Percentiles rank a stretch among this genome's conserved stretches.
phyloP scores from a whole-genome alignment of 2,113 vertebrate genomes.

The Perca schrenkii region DNA sequence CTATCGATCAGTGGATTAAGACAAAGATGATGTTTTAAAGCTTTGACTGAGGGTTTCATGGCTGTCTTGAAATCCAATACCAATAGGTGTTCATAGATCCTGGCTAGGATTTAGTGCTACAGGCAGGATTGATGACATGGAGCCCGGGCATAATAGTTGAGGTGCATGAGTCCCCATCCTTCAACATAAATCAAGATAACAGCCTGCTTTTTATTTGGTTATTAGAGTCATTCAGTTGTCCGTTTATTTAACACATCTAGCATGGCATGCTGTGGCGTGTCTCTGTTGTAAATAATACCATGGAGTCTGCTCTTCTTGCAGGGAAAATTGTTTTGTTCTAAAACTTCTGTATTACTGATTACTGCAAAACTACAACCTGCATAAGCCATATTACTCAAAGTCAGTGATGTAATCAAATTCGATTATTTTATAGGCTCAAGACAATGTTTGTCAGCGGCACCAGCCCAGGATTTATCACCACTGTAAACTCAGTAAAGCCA shows the following conservation, averaged over 20 bases:
- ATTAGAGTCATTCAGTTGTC: constrained; percentile 73
- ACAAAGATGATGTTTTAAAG: constrained; percentile 82
- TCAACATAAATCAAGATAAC: constrained; percentile 74
- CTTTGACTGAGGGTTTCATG: constrained; percentile 77
- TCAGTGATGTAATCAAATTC: constrained; percentile 57
- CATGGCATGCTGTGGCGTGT: constrained; percentile 1
- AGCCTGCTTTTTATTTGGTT: constrained; percentile 70
- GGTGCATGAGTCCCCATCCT: constrained; percentile 59
- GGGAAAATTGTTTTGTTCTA: constrained; percentile 28
- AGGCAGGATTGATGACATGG: constrained; percentile 72
- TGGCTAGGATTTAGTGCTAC: constrained; percentile 71
- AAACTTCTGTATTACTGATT: constrained; percentile 48
- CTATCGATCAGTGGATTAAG: constrained; percentile 83
- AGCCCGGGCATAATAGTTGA: constrained; percentile 45
- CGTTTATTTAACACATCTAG: constrained; percentile 69
- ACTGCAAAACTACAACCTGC: constrained; percentile 22
- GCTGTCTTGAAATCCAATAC: constrained; percentile 74
- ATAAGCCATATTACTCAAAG: constrained; percentile 50
- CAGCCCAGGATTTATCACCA: constrained; percentile 53
- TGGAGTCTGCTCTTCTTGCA: not conserved
- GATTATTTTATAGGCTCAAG: constrained; percentile 46
- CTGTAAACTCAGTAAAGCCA: constrained; percentile 25
- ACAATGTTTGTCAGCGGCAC: constrained; percentile 45
- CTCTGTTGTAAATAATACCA: constrained; percentile 46
- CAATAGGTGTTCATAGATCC: constrained; percentile 68